Percentiles rank a stretch among this genome's conserved stretches.
Evolutionary conservation across 64 coral and sea anemone species (phyloP).

Genomic region (Astreopora myriophthalma): DNA sequence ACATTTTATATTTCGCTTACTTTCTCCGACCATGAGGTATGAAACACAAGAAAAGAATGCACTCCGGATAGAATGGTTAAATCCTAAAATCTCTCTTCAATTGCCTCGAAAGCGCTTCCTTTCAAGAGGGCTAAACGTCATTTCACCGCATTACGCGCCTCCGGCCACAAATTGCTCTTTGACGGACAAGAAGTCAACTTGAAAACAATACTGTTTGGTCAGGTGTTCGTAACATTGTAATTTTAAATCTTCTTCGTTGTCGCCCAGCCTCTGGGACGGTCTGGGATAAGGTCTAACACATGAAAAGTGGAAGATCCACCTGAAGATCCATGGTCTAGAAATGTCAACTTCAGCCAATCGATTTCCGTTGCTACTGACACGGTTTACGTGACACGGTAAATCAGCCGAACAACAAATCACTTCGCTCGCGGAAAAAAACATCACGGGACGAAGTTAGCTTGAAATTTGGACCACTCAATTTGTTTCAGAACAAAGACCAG

Average conservation of each 20-base stretch:
- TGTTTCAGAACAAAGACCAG: not conserved
- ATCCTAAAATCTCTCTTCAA: not conserved
- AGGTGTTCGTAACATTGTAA: not conserved
- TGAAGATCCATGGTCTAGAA: not conserved
- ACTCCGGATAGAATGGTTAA: not conserved
- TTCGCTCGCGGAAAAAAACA: not conserved
- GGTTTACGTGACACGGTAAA: conserved; percentile 9
- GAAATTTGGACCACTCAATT: not conserved
- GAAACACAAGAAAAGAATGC: not conserved
- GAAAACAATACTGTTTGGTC: not conserved
- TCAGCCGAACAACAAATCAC: not conserved
- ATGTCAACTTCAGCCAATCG: not conserved
- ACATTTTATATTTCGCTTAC: not conserved
- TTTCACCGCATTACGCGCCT: not conserved
- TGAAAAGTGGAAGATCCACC: not conserved
- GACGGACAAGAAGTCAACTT: not conserved
- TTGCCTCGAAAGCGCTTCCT: conserved; percentile 14
- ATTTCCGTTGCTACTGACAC: not conserved
- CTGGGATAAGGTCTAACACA: no score
- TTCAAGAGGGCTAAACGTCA: conserved; percentile 24
- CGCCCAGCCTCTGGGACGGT: not conserved
- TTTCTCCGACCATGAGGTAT: not conserved
- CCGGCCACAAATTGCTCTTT: not conserved
- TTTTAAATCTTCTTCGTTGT: not conserved
- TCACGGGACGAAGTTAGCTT: not conserved